Base-by-base conservation (phyloP, 2,113 vertebrate genomes). In the Xiphorhynchus elegans region DNA sequence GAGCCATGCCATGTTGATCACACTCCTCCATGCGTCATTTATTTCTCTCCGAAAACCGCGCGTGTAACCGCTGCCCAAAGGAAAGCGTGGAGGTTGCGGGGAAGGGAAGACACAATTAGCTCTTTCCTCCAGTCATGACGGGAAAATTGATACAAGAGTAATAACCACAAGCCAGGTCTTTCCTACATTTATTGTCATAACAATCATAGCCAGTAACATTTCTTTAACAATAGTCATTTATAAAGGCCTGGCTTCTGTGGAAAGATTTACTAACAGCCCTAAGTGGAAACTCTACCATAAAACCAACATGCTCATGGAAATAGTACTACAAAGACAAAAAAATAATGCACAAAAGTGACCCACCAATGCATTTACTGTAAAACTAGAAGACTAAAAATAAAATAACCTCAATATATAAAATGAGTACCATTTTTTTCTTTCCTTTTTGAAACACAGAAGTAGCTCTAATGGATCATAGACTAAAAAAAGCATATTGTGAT, bases 401-500 rank as follows among this genome's bases (percentile, higher is more conserved):
- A 88, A 74, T 42, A 60, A 86, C 80, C 82, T 92, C 93, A 96
- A 91, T 72, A 87, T 44, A 90, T 76, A 83, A 96, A 94, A 80
- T 50, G 23, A 86, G n/a, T 44, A n/a, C 24, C 46, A 20, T 59
- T 50, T 66, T 74, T 78, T 87, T 28, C 86, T 88, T 95, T 92
- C 42, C 23, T 62, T 94, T 85, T 93, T 68, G 49, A 70, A 93
- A 85, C 74, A 86, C 40, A 90, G 66, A 76, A 76, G n/a, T 86
- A 88, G 37, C 50, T 95, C 60, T 94, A 83, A 75, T 58, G 52
- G 78, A 82, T 85, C 53, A 42, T 50, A 59, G 44, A 69, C 75
- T 86, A 49, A 94, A 91, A 90, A 84, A 90, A 79, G 39, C 59
- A 64, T 97, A 95, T 97, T 98, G 97, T 97, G 95, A 96, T 98